Evolutionary conservation across 2,113 vertebrate species (phyloP).

Genomic region (Colistium nudipinnis): DNA sequence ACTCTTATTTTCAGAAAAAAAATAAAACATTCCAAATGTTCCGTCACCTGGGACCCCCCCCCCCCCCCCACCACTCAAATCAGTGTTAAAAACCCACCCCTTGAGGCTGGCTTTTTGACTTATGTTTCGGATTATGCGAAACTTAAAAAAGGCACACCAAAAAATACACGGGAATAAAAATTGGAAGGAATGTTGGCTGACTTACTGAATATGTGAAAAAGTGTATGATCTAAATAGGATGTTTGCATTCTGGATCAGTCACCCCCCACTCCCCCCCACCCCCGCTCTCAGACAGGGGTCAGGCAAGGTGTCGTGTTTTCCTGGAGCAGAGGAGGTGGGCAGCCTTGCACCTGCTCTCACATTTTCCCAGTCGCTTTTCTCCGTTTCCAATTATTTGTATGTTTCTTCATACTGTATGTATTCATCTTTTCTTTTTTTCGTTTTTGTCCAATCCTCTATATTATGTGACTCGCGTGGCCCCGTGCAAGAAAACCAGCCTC

Average conservation of each 20-base stretch:
- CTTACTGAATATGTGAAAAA: neutral
- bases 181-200: neutral
- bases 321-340: slow-evolving; percentile 45
- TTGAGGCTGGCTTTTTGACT: too few relatives aligned
- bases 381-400: slow-evolving; percentile 42
- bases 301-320: slow-evolving; percentile 59
- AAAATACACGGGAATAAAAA: neutral
- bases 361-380: slow-evolving; percentile 36
- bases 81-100: too few relatives aligned
- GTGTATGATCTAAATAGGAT: slow-evolving; percentile 43
- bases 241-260: slow-evolving; percentile 50
- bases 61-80: too few relatives aligned
- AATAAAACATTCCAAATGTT: too few relatives aligned
- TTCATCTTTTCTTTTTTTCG: too few relatives aligned
- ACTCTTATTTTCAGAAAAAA: neutral
- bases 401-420: too few relatives aligned
- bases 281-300: slow-evolving; percentile 46
- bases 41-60: too few relatives aligned
- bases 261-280: slow-evolving; percentile 3
- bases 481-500: too few relatives aligned
- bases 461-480: neutral
- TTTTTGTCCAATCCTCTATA: neutral
- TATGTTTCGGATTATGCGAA: too few relatives aligned
- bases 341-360: slow-evolving; percentile 59
- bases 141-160: too few relatives aligned